Conservation (phyloP, 2,888 invertebrate genomes). For the Teleiodes luculella region DNA sequence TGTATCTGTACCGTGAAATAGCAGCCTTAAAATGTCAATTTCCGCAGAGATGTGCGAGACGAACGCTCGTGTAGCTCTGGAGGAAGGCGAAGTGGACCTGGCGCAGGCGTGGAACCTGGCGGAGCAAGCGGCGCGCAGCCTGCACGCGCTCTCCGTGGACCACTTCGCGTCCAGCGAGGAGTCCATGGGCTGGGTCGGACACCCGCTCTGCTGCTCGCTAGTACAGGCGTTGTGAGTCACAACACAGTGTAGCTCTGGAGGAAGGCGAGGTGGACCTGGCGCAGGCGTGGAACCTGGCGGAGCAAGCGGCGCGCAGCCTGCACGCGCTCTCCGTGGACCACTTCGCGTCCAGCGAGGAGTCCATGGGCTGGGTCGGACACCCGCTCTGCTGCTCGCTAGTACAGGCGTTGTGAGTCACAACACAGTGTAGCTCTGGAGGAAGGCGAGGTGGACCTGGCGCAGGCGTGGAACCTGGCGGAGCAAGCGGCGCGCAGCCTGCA, state of each 20-base stretch:
- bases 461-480: conserved; percentile 92
- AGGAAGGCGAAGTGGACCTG: conserved; percentile 87
- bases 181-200: conserved; percentile 86
- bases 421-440: too few relatives aligned
- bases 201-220: conserved; percentile 92
- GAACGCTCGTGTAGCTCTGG: conserved; percentile 88
- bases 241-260: background rate
- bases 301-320: conserved; percentile 80
- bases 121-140: conserved; percentile 81
- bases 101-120: conserved; percentile 93
- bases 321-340: conserved; percentile 56
- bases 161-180: conserved; percentile 78
- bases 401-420: conserved; percentile 86
- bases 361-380: conserved; percentile 27
- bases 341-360: conserved; percentile 60
- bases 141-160: conserved; percentile 53
- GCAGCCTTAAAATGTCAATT: too few relatives aligned
- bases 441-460: conserved; percentile 87
- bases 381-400: conserved; percentile 76
- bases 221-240: conserved; percentile 89
- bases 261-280: conserved; percentile 86
- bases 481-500: conserved; percentile 79
- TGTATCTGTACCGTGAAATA: too few relatives aligned
- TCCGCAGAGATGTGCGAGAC: conserved; percentile 86
- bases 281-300: conserved; percentile 92